phyloP scores from a whole-genome alignment of 2,113 vertebrate genomes.

The Actenoides lindsayi region DNA sequence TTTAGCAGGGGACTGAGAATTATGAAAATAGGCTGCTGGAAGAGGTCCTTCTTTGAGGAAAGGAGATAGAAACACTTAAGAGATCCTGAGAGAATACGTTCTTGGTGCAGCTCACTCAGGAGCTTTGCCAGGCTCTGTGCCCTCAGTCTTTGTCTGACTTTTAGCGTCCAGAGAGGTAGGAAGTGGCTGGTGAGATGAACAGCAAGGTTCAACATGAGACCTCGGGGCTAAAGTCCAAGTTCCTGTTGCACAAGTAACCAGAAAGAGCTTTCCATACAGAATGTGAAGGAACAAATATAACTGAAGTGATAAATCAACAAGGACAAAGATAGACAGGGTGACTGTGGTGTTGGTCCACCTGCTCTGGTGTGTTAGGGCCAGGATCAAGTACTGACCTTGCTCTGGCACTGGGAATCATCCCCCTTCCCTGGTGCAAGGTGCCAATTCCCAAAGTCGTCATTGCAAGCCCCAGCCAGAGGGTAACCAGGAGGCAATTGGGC shows the following conservation, averaged over 20 bases:
- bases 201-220: not conserved
- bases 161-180: not conserved
- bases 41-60: not conserved
- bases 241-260: not conserved
- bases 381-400: not conserved
- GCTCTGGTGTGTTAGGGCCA: not conserved
- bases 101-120: not conserved
- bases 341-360: not conserved
- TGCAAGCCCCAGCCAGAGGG: not conserved
- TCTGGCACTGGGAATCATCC: not conserved
- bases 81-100: not conserved
- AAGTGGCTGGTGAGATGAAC: not conserved
- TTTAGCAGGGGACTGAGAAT: not conserved
- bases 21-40: not conserved
- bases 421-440: not conserved
- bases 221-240: not conserved
- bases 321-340: not conserved
- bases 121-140: not conserved
- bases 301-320: not conserved
- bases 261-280: not conserved
- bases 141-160: not conserved
- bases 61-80: not conserved
- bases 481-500: accelerated
- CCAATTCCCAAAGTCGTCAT: not conserved
- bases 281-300: not conserved